Percentiles rank a stretch among this genome's conserved stretches.
phyloP scores from a whole-genome alignment of 2,113 vertebrate species.

The Callocephalon fimbriatum region DNA sequence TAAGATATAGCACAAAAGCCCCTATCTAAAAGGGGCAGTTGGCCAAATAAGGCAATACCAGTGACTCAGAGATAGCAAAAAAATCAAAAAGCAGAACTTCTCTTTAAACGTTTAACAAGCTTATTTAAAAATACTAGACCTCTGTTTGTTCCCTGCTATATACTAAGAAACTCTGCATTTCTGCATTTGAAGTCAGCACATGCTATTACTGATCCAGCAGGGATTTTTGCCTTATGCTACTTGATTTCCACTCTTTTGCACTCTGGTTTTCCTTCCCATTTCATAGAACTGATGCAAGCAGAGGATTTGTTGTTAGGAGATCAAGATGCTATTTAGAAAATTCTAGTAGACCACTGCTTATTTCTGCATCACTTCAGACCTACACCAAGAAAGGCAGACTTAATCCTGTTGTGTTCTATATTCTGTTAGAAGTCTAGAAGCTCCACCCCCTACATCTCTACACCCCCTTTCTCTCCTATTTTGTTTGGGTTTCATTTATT shows the following conservation, averaged over 20 bases:
- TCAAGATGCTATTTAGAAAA: background rate
- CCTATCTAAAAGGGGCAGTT: background rate
- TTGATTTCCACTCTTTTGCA: background rate
- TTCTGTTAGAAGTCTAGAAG: background rate
- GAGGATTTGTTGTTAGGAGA: background rate
- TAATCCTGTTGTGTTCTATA: background rate
- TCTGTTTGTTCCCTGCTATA: background rate
- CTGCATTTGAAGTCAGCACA: background rate
- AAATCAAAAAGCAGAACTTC: background rate
- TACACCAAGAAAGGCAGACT: background rate
- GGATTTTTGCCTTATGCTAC: background rate
- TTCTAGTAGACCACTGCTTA: background rate
- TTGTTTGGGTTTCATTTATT: background rate
- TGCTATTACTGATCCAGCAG: background rate
- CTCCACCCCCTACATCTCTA: background rate
- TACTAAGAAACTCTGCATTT: background rate
- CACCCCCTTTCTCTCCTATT: rapidly evolving
- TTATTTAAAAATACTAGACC: background rate
- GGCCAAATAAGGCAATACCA: background rate
- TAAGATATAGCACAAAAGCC: background rate
- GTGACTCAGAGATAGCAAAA: background rate
- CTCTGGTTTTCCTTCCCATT: background rate
- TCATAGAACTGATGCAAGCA: background rate
- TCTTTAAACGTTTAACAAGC: background rate
- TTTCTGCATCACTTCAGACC: background rate